Evolutionary conservation across 2,797 vertebrate species (phyloP), one percentile per base, ranked within the genome.

Genomic region (Apogon hyalosoma): DNA sequence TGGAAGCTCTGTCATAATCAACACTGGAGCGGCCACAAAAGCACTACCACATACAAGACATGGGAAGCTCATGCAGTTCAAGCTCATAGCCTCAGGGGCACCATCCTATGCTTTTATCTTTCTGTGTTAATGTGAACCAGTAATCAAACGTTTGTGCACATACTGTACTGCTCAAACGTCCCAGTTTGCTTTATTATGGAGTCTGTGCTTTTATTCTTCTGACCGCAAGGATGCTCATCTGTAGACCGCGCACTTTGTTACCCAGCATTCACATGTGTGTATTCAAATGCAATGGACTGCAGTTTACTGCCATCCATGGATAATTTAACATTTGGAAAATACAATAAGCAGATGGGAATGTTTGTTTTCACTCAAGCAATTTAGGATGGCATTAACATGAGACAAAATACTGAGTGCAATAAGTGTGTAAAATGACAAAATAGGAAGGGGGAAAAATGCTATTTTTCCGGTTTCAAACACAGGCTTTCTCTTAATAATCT

Each of bases 1-100:
- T 19, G 28, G 39, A 11, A 12, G 56, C 70, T 43, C 62, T 14
- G 2, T 45, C 45, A 66, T 83, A 63, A 82, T 82, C 78, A 81
- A 73, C 63, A 39, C 48, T 10, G 36, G 10, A 11, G 57, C 72
- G 63, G 43, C 61, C 54, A 24, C 64, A 28, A 77, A 73, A 51
- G 69, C 53, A 24, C 18, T 12, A 18, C 61, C 65, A 56, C 76
- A 61, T 65, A 60, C 66, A 42, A 58, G 63, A 52, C 43, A 63
- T 28, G 48, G 4, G 28, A 66, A 45, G 56, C 46, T 4, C 16
- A 48, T 68, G 69, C 76, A 40, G 64, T 63, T 66, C 59, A 69
- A 41, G 61, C 53, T 56, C 57, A 47, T n/a, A 31, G 67, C 60
- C 41, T 60, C 62, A 0, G 68, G 70, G 67, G 21, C 42, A 45